Evolutionary conservation across 2,797 vertebrate species (phyloP), one percentile per base, ranked within the genome.

Genomic region (Steatocranus sp.): DNA sequence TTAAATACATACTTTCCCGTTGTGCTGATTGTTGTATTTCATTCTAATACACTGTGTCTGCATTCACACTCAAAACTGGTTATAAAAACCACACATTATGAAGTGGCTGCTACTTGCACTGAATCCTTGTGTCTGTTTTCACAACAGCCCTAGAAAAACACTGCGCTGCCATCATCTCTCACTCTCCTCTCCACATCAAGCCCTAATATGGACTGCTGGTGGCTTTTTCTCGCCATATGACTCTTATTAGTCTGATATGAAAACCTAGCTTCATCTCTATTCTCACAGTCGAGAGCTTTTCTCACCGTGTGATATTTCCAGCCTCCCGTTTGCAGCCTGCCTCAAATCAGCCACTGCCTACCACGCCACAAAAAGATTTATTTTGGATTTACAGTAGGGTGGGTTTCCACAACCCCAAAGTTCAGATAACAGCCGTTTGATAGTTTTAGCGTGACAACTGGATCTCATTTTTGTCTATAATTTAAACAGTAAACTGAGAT

Each of bases 181-280:
- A 61, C 87, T 90, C 86, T 78, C 8, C 84, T 85, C 92, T 83
- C 91, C 87, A 89, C 93, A 92, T 93, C 90, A 91, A 76, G 90
- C 89, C 87, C 80, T 80, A 82, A 83, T 83, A 85, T 89, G 85
- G 79, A 79, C 89, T 56, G 80, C 75, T 41, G 85, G 76, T 88
- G 88, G 90, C 89, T 82, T 82, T 86, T 84, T 84, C 84, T 88
- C 82, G 80, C 89, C 92, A 94, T 92, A 88, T 94, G 92, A 93
- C 86, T 93, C 87, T 86, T 89, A 92, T 94, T 93, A 93, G 89
- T 82, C 87, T 84, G 86, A 93, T 92, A 86, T 88, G 82, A 89
- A 94, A 92, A 86, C 53, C 82, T 86, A 32, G 84, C 88, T 89
- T 85, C 84, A 32, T 93, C 80, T 81, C 86, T 80, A 83, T 89